Conservation (phyloP, 2,888 invertebrate genomes). For the Drosophila macrothrix region DNA sequence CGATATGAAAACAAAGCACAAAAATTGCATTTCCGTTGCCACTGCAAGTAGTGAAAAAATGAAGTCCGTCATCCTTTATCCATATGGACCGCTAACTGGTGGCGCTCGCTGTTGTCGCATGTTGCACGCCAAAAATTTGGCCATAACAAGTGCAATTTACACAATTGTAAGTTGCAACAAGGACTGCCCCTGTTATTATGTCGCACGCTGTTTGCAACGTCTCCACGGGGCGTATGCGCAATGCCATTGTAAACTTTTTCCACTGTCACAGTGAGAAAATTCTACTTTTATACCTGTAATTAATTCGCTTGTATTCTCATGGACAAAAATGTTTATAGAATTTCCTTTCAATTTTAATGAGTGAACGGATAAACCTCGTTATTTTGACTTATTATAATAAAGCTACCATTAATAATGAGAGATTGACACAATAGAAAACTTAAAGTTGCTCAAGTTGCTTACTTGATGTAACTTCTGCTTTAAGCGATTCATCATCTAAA, state of each 20-base stretch:
- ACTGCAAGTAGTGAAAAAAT: conserved; percentile 83
- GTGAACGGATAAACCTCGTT: conserved; percentile 4
- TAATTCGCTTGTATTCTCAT: conserved; percentile 40
- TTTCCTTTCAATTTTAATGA: conserved; percentile 20
- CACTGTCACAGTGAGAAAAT: conserved; percentile 12
- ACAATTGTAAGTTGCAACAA: conserved; percentile 88
- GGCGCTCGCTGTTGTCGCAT: conserved; percentile 87
- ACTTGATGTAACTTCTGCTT: neutral
- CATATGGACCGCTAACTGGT: conserved; percentile 85
- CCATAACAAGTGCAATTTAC: conserved; percentile 90
- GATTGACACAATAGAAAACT: neutral
- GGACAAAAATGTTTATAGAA: conserved; percentile 15
- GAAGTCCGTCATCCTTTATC: conserved; percentile 86
- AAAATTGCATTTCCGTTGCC: conserved; percentile 61
- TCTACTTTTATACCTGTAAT: conserved; percentile 20
- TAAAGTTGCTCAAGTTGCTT: neutral
- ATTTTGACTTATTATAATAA: conserved; percentile 1
- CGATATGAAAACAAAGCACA: conserved; percentile 81
- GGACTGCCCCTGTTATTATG: conserved; percentile 25
- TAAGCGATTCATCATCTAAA: neutral
- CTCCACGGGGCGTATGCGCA: conserved; percentile 57
- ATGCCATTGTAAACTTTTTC: conserved; percentile 29
- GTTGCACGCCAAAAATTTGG: conserved; percentile 90
- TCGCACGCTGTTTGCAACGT: conserved; percentile 19
- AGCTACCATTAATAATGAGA: neutral